These are phyloP conservation scores for Formica selysi DNA, from an alignment of 1,140 invertebrate species.

Conservation along the genomic window DNA sequence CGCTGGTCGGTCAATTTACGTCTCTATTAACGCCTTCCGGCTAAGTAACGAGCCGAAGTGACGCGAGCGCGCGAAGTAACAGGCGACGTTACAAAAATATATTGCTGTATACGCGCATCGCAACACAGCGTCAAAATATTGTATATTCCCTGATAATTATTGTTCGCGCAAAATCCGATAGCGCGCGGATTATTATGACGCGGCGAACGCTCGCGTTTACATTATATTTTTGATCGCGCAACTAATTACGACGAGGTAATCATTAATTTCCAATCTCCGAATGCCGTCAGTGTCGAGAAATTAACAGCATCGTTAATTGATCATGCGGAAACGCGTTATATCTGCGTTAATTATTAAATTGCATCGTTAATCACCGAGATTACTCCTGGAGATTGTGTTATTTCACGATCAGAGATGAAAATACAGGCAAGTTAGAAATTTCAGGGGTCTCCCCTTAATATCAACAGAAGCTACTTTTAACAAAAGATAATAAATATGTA, in stretches of 20 bases:
- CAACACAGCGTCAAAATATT: slow-evolving; percentile 11
- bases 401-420: background rate
- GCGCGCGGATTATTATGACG: slow-evolving; percentile 34
- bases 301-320: slow-evolving; percentile 46
- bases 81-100: slow-evolving; percentile 3
- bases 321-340: slow-evolving; percentile 28
- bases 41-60: slow-evolving; percentile 50
- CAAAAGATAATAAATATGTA: background rate
- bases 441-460: background rate
- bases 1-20: slow-evolving; percentile 47
- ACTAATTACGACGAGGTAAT: slow-evolving; percentile 28
- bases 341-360: slow-evolving; percentile 46
- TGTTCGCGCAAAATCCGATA: background rate
- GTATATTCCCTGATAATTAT: slow-evolving; percentile 31
- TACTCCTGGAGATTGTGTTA: background rate
- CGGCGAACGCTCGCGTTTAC: slow-evolving; percentile 14
- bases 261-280: slow-evolving; percentile 54
- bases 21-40: slow-evolving; percentile 55
- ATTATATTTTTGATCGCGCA: slow-evolving; percentile 30
- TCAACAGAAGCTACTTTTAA: background rate
- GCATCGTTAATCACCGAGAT: slow-evolving; percentile 39
- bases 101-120: background rate
- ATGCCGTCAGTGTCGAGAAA: slow-evolving; percentile 39
- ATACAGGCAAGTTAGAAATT: background rate
- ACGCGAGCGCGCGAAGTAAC: slow-evolving; percentile 23